These are phyloP conservation scores for Melinaea menophilus DNA, from an alignment of 2,888 invertebrate genomes.

Conservation along the genomic window DNA sequence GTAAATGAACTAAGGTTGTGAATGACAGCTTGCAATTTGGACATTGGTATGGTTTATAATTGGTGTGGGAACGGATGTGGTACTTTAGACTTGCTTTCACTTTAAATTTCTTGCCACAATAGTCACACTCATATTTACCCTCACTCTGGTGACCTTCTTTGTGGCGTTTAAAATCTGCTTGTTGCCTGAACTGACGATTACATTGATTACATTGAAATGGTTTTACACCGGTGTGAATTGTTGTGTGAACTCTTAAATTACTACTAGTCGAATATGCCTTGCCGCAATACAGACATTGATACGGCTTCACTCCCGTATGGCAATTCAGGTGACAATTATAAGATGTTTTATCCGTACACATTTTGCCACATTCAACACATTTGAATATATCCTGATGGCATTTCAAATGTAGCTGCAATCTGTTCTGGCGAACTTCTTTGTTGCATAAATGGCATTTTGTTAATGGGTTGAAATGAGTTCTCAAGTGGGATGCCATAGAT, in stretches of 20 bases:
- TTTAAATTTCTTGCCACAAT: conserved; percentile 14
- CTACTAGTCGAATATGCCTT: conserved; percentile 11
- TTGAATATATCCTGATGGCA: conserved; percentile 2
- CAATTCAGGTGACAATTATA: conserved; percentile 12
- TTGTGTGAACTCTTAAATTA: conserved; percentile 11
- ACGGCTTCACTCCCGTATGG: conserved; percentile 18
- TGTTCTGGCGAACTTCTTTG: background rate
- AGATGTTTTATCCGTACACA: background rate
- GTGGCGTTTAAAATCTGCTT: conserved; percentile 10
- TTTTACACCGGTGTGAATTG: conserved; percentile 11
- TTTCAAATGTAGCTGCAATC: conserved; percentile 7
- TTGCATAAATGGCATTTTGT: conserved; percentile 12
- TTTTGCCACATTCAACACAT: conserved; percentile 21
- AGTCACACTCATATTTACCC: conserved; percentile 11
- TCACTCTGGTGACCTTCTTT: conserved; percentile 1
- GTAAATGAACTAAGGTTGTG: conserved; percentile 7
- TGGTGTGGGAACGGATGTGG: conserved; percentile 16
- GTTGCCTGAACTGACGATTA: conserved; percentile 8
- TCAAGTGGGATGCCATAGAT: conserved; percentile 9
- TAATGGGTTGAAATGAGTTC: conserved; percentile 10
- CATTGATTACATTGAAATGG: conserved; percentile 14
- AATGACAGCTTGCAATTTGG: conserved; percentile 9
- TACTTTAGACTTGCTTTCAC: conserved; percentile 9
- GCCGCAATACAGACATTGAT: conserved; percentile 20
- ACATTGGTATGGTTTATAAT: conserved; percentile 19